A percentile compares a stretch with the other conserved stretches of the same genome.
phyloP scores from a whole-genome alignment of 2,888 invertebrate genomes.

The Coremacera marginata region DNA sequence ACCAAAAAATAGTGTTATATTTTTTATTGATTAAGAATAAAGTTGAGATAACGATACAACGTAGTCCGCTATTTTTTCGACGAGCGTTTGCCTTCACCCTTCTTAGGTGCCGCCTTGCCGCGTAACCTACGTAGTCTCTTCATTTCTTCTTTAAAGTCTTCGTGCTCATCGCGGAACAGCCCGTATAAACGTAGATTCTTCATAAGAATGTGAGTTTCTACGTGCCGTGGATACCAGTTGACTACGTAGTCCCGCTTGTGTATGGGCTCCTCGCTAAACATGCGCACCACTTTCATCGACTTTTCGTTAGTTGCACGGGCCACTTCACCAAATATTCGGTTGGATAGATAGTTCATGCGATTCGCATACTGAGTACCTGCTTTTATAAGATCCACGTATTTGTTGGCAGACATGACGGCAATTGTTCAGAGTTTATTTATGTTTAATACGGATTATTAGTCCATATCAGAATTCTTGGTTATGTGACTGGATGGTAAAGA shows the following conservation, averaged over 20 bases:
- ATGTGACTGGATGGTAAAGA: too few relatives aligned
- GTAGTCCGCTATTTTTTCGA: conserved; percentile 60
- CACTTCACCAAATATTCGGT: conserved; percentile 91
- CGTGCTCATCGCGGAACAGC: conserved; percentile 87
- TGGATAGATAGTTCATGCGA: conserved; percentile 87
- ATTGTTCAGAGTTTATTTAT: background rate
- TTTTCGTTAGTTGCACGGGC: conserved; percentile 79
- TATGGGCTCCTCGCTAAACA: conserved; percentile 82
- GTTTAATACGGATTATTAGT: too few relatives aligned
- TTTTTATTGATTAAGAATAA: conserved; percentile 8
- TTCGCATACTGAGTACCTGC: conserved; percentile 83
- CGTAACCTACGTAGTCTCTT: conserved; percentile 79
- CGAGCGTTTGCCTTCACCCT: conserved; percentile 70
- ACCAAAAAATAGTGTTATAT: background rate
- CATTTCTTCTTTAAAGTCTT: conserved; percentile 91
- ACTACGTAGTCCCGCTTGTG: conserved; percentile 80
- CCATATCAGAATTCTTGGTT: too few relatives aligned
- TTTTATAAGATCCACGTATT: conserved; percentile 79
- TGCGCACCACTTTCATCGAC: conserved; percentile 82
- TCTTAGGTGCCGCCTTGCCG: conserved; percentile 78
- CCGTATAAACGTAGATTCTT: conserved; percentile 80
- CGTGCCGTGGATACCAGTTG: conserved; percentile 89
- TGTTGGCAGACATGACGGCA: conserved; percentile 71
- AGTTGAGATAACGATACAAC: background rate
- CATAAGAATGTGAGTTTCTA: conserved; percentile 82